phyloP scores from a whole-genome alignment of 2,888 invertebrate species.

The Digitonthophagus gazella region DNA sequence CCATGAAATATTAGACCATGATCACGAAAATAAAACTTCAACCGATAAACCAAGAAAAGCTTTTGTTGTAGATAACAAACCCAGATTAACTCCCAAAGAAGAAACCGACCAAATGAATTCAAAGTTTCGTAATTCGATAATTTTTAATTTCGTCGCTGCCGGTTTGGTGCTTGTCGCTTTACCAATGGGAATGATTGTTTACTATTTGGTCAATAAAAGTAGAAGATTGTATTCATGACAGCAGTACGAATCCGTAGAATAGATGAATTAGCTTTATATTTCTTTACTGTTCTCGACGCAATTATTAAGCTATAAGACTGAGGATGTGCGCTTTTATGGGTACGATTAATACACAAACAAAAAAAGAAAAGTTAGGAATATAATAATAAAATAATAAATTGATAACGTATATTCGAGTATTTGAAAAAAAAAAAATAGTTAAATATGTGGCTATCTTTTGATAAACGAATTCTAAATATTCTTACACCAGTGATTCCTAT shows the following conservation, averaged over 20 bases:
- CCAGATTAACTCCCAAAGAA: background rate
- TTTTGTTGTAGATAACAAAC: constrained; percentile 15
- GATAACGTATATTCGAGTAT: too few relatives aligned
- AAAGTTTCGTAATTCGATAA: constrained; percentile 23
- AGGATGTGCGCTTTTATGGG: background rate
- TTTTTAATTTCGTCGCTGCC: constrained; percentile 25
- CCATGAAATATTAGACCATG: constrained; percentile 12
- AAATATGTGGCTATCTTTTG: background rate
- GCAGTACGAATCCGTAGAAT: constrained; percentile 17
- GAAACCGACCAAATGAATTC: constrained; percentile 1
- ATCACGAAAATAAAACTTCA: constrained; percentile 11
- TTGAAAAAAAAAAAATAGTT: too few relatives aligned
- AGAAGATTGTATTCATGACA: constrained; percentile 22
- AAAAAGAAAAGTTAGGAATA: too few relatives aligned
- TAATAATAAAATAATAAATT: too few relatives aligned
- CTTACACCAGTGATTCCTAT: background rate
- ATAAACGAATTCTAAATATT: background rate
- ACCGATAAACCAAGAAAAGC: constrained; percentile 24
- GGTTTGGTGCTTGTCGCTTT: constrained; percentile 22
- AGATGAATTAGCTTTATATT: constrained; percentile 5
- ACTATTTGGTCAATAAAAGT: constrained; percentile 19
- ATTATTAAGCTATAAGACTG: background rate
- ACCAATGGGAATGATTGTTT: constrained; percentile 24
- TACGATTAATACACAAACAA: background rate
- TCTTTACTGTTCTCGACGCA: background rate